These are phyloP conservation scores for Centroberyx gerrardi DNA, from an alignment of 2,797 vertebrate genomes.

Conservation along the genomic window DNA sequence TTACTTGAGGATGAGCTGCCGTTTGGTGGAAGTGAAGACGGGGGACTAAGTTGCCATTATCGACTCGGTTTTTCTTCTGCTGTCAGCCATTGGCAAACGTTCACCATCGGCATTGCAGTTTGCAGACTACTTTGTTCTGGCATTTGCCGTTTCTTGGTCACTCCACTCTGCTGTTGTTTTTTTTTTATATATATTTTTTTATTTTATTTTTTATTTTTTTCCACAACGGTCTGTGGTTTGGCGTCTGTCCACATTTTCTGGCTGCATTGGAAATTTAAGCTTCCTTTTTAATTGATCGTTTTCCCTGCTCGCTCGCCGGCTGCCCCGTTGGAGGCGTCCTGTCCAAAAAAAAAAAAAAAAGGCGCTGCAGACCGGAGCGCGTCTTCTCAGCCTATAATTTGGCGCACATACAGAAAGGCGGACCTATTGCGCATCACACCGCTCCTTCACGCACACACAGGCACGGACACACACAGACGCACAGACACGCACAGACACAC, in stretches of 20 bases:
- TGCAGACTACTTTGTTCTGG: constrained; percentile 49
- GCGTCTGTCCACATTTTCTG: constrained; percentile 18
- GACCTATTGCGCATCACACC: constrained; percentile 33
- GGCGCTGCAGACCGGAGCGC: constrained; percentile 38
- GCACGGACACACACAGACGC: constrained; percentile 23
- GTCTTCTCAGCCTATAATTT: constrained; percentile 1
- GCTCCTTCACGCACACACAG: constrained; percentile 43
- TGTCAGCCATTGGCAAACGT: constrained; percentile 41
- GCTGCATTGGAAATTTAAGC: constrained; percentile 40
- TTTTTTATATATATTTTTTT: not conserved
- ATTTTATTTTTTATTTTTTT: too few species aligned
- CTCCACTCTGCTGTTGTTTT: not conserved
- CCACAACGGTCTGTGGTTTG: not conserved
- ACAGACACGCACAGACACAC: constrained; percentile 12
- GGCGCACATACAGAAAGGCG: constrained; percentile 40
- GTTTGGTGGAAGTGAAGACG: constrained; percentile 48
- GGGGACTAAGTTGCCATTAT: constrained; percentile 59
- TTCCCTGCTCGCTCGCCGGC: constrained; percentile 1
- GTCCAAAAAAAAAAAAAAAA: not conserved
- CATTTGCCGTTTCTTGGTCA: constrained; percentile 27
- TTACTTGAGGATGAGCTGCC: constrained; percentile 50
- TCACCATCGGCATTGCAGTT: constrained; percentile 47
- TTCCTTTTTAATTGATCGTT: constrained; percentile 1
- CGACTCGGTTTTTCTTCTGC: constrained; percentile 7
- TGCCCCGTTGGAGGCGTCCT: constrained; percentile 34